Evolutionary conservation across 2,888 invertebrate genomes (phyloP), one percentile per base, ranked within the genome.

Genomic region (Merodon equestris): DNA sequence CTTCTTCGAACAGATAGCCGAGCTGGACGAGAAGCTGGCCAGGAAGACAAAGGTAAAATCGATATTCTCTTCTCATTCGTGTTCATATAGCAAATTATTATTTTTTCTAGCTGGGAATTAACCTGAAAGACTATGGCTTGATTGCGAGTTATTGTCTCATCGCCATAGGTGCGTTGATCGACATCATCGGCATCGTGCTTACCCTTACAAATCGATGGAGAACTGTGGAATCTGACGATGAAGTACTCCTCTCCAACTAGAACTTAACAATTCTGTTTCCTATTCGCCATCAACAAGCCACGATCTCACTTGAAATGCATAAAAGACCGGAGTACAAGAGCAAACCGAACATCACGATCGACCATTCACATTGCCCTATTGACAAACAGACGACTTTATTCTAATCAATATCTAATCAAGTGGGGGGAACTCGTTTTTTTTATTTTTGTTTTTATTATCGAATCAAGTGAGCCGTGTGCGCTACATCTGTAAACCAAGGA

Each of bases 1-100:
- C 85, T 95, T 94, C 94, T 95, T 96, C 88, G 90, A 91, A 0
- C 94, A 95, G 87, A 90, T 91, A 82, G 92, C 93, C 50, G 85
- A 87, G 51, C 86, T 93, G 9, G 91, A 92, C 44, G 87, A 91
- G 3, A 89, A 92, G 19, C 91, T 93, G 83, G 92, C 93, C 1
- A 75, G 81, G 27, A 84, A 82, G 68, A 86, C 88, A 0, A 89
- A 82, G 83, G 88, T 89, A 70, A 82, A 51, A 60, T 18, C 13
- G 9, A 44, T 13, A 34, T 19, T n/a, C 19, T 19, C 15, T 42
- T 1, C 4, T 17, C 15, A 15, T 47, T 47, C n/a, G n/a, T n/a
- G n/a, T n/a, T n/a, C n/a, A 10, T 7, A 15, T 47, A 10, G 47
- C 13, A 17, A 15, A 53, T 53, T 53, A 4, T 18, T 51, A n/a